phyloP scores from a whole-genome alignment of 30 jellyfish, hydroid and myxozoan genomes.

The Hydractinia echinata region DNA sequence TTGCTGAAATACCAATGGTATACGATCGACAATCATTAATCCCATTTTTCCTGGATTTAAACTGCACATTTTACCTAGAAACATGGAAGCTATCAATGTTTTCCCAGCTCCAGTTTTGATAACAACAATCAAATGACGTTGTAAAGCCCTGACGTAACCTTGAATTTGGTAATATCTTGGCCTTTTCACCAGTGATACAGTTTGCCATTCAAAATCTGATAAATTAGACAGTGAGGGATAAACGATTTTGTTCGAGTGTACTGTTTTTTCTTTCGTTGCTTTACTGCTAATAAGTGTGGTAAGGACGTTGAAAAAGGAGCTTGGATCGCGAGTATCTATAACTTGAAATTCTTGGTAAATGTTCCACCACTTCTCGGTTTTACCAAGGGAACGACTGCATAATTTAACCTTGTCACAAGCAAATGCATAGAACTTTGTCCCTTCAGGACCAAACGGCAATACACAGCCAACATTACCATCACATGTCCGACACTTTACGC shows the following conservation, averaged over 20 bases:
- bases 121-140: slow-evolving; percentile 52
- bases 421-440: slow-evolving; percentile 44
- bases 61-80: slow-evolving; percentile 48
- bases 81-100: slow-evolving; percentile 80
- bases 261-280: neutral
- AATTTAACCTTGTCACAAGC: slow-evolving; percentile 40
- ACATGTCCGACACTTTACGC: slow-evolving; percentile 52
- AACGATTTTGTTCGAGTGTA: neutral
- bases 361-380: slow-evolving; percentile 49
- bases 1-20: slow-evolving; percentile 74
- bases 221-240: slow-evolving; percentile 27
- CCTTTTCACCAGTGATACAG: slow-evolving; percentile 42
- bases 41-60: slow-evolving; percentile 61
- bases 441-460: slow-evolving; percentile 61
- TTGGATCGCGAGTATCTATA: slow-evolving; percentile 44
- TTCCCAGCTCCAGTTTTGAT: slow-evolving; percentile 69
- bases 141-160: slow-evolving; percentile 68
- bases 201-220: slow-evolving; percentile 50
- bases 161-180: slow-evolving; percentile 62
- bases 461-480: slow-evolving; percentile 39
- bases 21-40: slow-evolving; percentile 68
- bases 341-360: slow-evolving; percentile 9
- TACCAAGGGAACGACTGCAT: slow-evolving; percentile 26
- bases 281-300: neutral
- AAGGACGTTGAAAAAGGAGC: slow-evolving; percentile 31